Evolutionary conservation across 2,888 invertebrate genomes (phyloP).

Genomic region (Spisula subtruncata): DNA sequence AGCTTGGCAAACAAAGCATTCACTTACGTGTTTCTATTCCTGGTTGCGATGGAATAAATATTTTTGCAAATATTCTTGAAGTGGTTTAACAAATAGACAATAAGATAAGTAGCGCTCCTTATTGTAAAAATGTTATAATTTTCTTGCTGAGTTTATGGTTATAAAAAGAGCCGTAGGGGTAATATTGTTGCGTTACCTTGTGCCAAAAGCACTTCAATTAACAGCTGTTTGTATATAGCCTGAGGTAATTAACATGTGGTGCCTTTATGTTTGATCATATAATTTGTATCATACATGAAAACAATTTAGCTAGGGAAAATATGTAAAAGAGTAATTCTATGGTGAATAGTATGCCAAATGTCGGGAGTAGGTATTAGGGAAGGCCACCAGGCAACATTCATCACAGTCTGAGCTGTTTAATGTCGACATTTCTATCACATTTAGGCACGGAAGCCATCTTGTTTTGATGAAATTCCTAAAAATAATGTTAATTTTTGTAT

Average conservation of each 20-base stretch:
- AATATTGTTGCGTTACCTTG: conserved; percentile 24
- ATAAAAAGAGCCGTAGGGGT: neutral
- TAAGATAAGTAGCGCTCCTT: too few species aligned
- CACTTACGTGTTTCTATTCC: too few species aligned
- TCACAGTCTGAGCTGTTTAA: too few species aligned
- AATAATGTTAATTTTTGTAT: too few species aligned
- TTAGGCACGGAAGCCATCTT: too few species aligned
- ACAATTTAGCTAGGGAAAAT: neutral
- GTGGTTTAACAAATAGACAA: too few species aligned
- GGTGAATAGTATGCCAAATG: neutral
- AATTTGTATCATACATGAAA: conserved; percentile 32
- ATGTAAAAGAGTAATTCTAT: neutral
- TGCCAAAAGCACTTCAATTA: conserved; percentile 38
- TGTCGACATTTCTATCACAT: too few species aligned
- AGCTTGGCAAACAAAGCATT: too few species aligned
- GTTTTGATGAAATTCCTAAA: too few species aligned
- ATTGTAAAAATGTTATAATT: neutral
- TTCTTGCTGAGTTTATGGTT: neutral
- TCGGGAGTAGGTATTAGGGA: neutral
- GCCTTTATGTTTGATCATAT: neutral
- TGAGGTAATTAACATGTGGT: conserved; percentile 47
- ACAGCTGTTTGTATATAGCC: conserved; percentile 39
- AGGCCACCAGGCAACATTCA: too few species aligned
- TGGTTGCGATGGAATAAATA: too few species aligned
- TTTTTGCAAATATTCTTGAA: too few species aligned